Percentiles rank a stretch among this genome's conserved stretches.
Conservation (phyloP, 2,888 invertebrate species). For the Callosobruchus maculatus region DNA sequence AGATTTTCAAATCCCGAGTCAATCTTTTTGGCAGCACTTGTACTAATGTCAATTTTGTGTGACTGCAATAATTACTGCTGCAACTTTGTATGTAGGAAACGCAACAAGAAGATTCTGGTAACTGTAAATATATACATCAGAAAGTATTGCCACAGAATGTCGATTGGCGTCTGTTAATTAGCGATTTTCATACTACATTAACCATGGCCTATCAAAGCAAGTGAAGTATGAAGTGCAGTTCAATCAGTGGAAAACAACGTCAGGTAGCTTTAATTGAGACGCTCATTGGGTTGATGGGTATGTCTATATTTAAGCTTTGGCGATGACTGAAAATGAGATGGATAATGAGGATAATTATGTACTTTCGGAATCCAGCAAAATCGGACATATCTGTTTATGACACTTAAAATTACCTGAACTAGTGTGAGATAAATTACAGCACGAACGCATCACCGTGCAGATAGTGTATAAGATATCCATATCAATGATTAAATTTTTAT, state of each 20-base stretch:
- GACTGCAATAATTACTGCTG: too few species aligned
- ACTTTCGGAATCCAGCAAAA: not conserved
- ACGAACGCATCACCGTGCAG: too few species aligned
- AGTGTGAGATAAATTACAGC: too few species aligned
- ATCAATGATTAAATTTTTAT: too few species aligned
- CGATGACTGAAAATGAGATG: not conserved
- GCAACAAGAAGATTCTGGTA: not conserved
- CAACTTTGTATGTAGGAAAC: not conserved
- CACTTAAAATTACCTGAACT: too few species aligned
- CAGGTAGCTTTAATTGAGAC: not conserved
- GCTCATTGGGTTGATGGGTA: not conserved
- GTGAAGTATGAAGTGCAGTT: not conserved
- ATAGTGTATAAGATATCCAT: too few species aligned
- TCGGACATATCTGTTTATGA: not conserved
- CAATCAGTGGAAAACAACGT: not conserved
- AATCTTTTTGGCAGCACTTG: too few species aligned
- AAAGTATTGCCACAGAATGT: not conserved
- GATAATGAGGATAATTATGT: too few species aligned
- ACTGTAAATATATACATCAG: not conserved
- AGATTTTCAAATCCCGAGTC: too few species aligned
- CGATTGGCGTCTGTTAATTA: not conserved
- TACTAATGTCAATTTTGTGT: too few species aligned
- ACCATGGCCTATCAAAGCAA: not conserved
- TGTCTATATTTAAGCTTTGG: not conserved
- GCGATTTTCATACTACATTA: not conserved